Conservation (phyloP, 1,140 invertebrate genomes). For the Carcinoscorpius rotundicauda region DNA sequence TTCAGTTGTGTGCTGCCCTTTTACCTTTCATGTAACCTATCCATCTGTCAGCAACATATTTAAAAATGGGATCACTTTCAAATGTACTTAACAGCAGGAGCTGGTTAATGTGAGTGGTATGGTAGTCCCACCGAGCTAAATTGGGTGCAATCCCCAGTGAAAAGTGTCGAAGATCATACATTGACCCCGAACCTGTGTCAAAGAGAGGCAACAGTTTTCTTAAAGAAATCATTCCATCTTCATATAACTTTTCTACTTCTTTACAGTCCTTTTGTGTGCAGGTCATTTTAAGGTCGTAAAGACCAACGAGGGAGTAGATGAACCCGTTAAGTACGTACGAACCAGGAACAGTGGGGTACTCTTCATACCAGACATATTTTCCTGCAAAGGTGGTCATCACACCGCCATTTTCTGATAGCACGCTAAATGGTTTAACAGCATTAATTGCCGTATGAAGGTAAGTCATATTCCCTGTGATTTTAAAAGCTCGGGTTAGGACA, state of each 20-base stretch:
- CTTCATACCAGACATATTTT: conserved; percentile 85
- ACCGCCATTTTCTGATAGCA: conserved; percentile 51
- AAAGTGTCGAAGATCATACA: conserved; percentile 91
- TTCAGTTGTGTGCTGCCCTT: conserved; percentile 73
- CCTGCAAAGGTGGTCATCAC: conserved; percentile 72
- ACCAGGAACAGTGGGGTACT: conserved; percentile 90
- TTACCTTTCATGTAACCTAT: conserved; percentile 93
- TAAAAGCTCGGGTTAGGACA: conserved; percentile 74
- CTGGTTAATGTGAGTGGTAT: conserved; percentile 95
- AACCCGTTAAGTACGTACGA: conserved; percentile 98
- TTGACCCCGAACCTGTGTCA: conserved; percentile 91
- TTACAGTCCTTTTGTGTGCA: conserved; percentile 35
- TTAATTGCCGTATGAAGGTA: conserved; percentile 70
- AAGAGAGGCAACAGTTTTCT: conserved; percentile 81
- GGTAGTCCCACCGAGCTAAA: conserved; percentile 83
- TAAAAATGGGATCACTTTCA: conserved; percentile 61
- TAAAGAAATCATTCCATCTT: conserved; percentile 74
- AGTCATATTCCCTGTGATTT: conserved; percentile 54
- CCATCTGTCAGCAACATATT: conserved; percentile 85
- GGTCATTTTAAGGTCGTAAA: conserved; percentile 77
- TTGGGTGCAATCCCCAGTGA: conserved; percentile 76
- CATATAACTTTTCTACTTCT: conserved; percentile 61
- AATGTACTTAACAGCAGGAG: conserved; percentile 78
- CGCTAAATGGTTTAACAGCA: conserved; percentile 67
- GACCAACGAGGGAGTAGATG: conserved; percentile 90